Conservation (phyloP, 2,888 invertebrate species). For the Chydorus sphaericus region DNA sequence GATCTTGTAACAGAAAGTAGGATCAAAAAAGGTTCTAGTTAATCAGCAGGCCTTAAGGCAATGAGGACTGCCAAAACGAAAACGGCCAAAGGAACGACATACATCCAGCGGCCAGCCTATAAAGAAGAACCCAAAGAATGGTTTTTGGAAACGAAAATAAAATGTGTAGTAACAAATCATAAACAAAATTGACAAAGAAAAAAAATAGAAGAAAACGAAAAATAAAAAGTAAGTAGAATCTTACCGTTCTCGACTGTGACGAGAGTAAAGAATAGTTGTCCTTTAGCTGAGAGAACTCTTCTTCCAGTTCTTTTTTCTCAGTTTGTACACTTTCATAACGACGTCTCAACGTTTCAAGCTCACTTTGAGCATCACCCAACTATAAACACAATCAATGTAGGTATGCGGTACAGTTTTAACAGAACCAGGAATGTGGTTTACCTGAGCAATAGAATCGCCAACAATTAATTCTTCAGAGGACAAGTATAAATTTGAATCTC, state of each 20-base stretch:
- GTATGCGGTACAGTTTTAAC: not conserved
- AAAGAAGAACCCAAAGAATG: slow-evolving; percentile 5
- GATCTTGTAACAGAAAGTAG: not conserved
- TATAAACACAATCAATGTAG: not conserved
- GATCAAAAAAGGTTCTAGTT: not conserved
- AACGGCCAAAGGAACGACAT: slow-evolving; percentile 31
- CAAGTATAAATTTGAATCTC: not conserved
- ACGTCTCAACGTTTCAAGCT: slow-evolving; percentile 5
- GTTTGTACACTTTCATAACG: slow-evolving; percentile 16
- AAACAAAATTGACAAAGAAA: slow-evolving; percentile 14
- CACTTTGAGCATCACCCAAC: slow-evolving; percentile 1
- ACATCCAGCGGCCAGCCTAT: slow-evolving; percentile 21
- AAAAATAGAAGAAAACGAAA: slow-evolving; percentile 2
- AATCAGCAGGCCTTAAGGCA: slow-evolving; percentile 27
- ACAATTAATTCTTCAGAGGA: not conserved
- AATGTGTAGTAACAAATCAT: not conserved
- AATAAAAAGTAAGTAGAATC: slow-evolving; percentile 16
- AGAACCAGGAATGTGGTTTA: not conserved
- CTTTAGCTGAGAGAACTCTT: slow-evolving; percentile 43
- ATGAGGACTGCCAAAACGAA: slow-evolving; percentile 31
- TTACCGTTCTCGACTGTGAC: slow-evolving; percentile 42
- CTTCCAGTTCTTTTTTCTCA: slow-evolving; percentile 25
- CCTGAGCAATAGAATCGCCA: not conserved
- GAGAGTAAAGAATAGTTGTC: slow-evolving; percentile 42
- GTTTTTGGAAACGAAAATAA: slow-evolving; percentile 1